Base-by-base conservation (phyloP, 37 sponge, comb jelly and placozoan species). In the Chondrosia reniformis region DNA sequence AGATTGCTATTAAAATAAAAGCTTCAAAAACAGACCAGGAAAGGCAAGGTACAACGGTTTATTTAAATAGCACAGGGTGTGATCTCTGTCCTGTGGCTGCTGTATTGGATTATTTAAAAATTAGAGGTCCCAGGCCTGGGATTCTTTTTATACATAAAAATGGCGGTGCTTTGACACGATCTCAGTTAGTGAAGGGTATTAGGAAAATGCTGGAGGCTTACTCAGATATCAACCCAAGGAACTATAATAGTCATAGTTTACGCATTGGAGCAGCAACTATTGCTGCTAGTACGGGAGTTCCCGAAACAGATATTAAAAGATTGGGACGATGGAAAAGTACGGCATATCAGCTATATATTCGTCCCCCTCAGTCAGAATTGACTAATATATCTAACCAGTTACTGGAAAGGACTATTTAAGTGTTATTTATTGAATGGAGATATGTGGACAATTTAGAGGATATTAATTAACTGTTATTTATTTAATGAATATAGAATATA, bases 221-320 rank as follows among this genome's bases (percentile, higher is more conserved):
- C 44, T 24, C 72, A 9, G 72, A 44, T 3, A 1, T 39, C n/a
- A 30, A 24, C 1, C n/a, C 44, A n/a, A 10, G 42, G 4, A 24
- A 69, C n/a, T 69, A 43, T 34, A 69, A 69, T 13, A 24, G 72
- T 22, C 72, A 69, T 34, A 69, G 43, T 38, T 69, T 69, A 41
- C 15, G 10, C 1, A 69, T 69, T 17, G 72, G 72, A 34, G 72
- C 72, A 38, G 72, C 40, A 2, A 69, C 72, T 7, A 39, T 38
- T 24, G 72, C 72, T 17, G 42, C n/a, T 25, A 41, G 42, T 24
- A 44, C 72, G 13, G 55, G 72, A 10, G 72, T 69, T 13, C 36
- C 56, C 3, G 10, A 76, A 22, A 33, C 76, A n/a, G n/a, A n/a
- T n/a, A n/a, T n/a, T n/a, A n/a, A n/a, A n/a, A n/a, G n/a, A n/a